Base-by-base conservation (phyloP, 2,888 invertebrate species). In the Aspidiotus rigidus region DNA sequence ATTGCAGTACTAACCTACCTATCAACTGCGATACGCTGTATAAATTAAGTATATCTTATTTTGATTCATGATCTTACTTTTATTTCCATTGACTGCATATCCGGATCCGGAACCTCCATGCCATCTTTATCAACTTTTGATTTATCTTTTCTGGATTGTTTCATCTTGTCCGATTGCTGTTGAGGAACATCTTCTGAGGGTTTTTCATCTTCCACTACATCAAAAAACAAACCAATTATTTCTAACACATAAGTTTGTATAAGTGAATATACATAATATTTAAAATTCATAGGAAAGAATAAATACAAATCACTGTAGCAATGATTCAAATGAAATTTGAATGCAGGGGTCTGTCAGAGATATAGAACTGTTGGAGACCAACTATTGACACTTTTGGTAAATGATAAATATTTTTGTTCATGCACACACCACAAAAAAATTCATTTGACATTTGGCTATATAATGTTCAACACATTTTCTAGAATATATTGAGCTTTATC, bases 151-250 rank as follows among this genome's bases (percentile, higher is more conserved):
- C 70, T 76, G 72, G 13, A 70, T 62, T 49, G 67, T 71, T 42
- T 72, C 71, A 56, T 74, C 74, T 69, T 72, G 72, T 56, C 69
- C 49, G 67, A 17, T 69, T 71, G 72, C 53, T 71, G 67, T 40
- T 41, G 69, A 60, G 7, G 49, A 54, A 70, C 74, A 44, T 77
- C 76, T 69, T 77, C 75, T 59, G 76, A 73, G 59, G 75, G 74
- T 7, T 60, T 62, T 41, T 73, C 71, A 55, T 69, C 64, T 59
- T 71, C 61, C 13, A 74, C 73, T 56, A 72, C 39, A 44, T 7
- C 10, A 62, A 53, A 67, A 7, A 42, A 53, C 13, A 56, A 67
- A 7, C 66, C n/a, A n/a, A n/a, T 15, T 44, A n/a, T 57, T 11
- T 57, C 53, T 15, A 53, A 53, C 49, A 49, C 13, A 60, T 17